Evolutionary conservation across 2,113 vertebrate species (phyloP).

Genomic region (Gallinago jamesoni): DNA sequence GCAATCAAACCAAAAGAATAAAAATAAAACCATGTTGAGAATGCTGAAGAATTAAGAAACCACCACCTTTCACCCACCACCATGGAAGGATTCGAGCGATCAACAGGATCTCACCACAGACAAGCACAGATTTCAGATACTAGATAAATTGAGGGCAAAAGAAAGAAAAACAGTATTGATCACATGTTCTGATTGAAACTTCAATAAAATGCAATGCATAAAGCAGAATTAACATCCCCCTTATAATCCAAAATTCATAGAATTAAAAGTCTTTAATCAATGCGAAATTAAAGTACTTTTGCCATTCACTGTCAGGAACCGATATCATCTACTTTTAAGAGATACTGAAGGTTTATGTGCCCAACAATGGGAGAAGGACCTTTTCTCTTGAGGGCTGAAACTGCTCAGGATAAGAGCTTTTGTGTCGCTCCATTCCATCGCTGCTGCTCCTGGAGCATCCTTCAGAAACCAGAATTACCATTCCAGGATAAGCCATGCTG

Average conservation of each 20-base stretch:
- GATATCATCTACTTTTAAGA: not conserved
- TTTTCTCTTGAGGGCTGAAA: not conserved
- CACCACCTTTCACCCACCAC: constrained; percentile 78
- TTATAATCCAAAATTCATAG: not conserved
- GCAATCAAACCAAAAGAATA: constrained; percentile 56
- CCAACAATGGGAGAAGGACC: not conserved
- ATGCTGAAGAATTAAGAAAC: constrained; percentile 67
- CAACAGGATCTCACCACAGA: constrained; percentile 76
- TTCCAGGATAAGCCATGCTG: not conserved
- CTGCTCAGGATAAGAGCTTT: constrained; percentile 44
- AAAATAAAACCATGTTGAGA: constrained; percentile 34
- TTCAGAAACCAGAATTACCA: not conserved
- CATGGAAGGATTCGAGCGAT: constrained; percentile 68
- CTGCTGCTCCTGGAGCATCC: not conserved
- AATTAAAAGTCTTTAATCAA: not conserved
- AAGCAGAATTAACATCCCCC: not conserved
- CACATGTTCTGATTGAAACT: constrained; percentile 23
- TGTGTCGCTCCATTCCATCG: not conserved
- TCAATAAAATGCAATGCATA: constrained; percentile 33
- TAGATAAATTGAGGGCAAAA: constrained; percentile 74
- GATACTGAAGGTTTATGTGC: not conserved
- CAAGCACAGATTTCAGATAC: constrained; percentile 77
- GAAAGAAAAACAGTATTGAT: constrained; percentile 73
- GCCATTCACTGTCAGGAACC: not conserved
- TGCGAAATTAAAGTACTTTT: not conserved